Evolutionary conservation across 1,140 invertebrate species (phyloP).

Genomic region (Drosophila athabasca): DNA sequence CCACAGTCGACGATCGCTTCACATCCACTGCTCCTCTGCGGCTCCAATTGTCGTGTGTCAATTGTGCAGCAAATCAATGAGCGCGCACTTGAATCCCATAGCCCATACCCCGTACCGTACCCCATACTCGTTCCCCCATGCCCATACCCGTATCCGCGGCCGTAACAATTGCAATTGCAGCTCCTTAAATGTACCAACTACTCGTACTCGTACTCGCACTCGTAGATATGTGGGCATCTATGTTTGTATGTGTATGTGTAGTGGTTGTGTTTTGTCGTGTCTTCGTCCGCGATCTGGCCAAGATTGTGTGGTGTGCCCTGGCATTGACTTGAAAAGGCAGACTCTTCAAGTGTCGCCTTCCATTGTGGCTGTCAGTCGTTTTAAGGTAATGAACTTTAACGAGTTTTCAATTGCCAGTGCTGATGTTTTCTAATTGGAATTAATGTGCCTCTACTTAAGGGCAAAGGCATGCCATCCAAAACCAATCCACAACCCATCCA

Average conservation of each 20-base stretch:
- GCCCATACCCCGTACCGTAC: no score
- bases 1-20: conserved; percentile 13
- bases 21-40: conserved; percentile 15
- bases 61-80: conserved; percentile 37
- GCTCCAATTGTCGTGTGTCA: conserved; percentile 64
- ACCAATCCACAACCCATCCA: background rate
- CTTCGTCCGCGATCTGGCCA: conserved; percentile 40
- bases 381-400: conserved; percentile 81
- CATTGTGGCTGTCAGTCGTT: conserved; percentile 45
- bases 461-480: conserved; percentile 46
- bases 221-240: no score
- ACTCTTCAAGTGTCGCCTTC: conserved; percentile 6
- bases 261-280: conserved; percentile 12
- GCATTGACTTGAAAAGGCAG: conserved; percentile 30
- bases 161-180: conserved; percentile 50
- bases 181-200: conserved; percentile 27
- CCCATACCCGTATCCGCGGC: conserved; percentile 2
- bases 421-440: conserved; percentile 78
- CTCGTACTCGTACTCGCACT: no score
- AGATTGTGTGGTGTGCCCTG: conserved; percentile 21
- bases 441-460: conserved; percentile 75
- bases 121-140: no score
- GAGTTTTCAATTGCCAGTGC: conserved; percentile 77
- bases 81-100: conserved; percentile 20
- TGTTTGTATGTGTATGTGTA: no score